Percentiles rank a stretch among this genome's conserved stretches.
Evolutionary conservation across 1,140 invertebrate genomes (phyloP).

Genomic region (Trypoxylus dichotomus): DNA sequence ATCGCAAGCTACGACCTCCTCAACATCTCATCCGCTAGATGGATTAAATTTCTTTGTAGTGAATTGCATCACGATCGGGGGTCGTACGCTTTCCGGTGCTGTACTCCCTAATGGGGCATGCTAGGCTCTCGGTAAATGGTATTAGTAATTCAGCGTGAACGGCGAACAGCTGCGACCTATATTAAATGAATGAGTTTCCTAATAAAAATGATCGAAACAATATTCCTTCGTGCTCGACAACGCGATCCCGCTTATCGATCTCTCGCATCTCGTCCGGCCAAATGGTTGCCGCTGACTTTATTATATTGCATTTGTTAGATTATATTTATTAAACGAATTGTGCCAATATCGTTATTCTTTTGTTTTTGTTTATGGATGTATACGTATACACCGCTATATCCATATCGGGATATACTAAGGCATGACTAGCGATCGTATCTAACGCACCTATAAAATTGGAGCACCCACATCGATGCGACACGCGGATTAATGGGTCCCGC

Average conservation of each 20-base stretch:
- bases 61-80: not conserved
- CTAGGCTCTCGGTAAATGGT: slow-evolving; percentile 1
- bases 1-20: too few relatives aligned
- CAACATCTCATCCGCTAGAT: not conserved
- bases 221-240: not conserved
- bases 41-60: slow-evolving; percentile 1
- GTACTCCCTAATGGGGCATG: not conserved
- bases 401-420: too few relatives aligned
- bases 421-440: too few relatives aligned
- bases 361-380: too few relatives aligned
- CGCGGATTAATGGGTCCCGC: not conserved
- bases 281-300: not conserved
- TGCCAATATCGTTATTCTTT: too few relatives aligned
- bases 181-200: not conserved
- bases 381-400: too few relatives aligned
- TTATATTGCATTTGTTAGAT: not conserved
- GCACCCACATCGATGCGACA: not conserved
- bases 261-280: not conserved
- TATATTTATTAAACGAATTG: too few relatives aligned
- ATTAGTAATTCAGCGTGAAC: not conserved
- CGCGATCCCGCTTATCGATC: not conserved
- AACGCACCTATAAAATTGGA: not conserved
- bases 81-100: not conserved
- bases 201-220: not conserved
- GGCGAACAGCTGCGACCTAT: slow-evolving; percentile 1